These are phyloP conservation scores for Physeter macrocephalus DNA, from an alignment of 2,113 vertebrate species.

Conservation along the genomic window DNA sequence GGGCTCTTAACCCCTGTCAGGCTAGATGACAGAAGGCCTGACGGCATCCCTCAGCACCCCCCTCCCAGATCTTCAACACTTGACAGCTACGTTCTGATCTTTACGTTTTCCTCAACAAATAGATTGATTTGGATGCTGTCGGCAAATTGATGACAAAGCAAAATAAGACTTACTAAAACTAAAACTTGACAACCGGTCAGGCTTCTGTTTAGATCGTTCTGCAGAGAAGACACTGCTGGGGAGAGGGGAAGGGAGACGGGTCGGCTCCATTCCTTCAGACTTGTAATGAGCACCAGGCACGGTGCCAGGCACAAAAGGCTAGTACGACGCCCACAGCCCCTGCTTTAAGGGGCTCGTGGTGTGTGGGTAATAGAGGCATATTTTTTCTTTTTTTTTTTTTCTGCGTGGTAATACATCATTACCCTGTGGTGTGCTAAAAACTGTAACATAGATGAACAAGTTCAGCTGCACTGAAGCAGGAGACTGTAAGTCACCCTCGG, in stretches of 20 bases:
- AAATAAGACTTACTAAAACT: background rate
- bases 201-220: background rate
- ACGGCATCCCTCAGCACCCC: background rate
- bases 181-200: background rate
- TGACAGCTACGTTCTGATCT: background rate
- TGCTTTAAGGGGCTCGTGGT: background rate
- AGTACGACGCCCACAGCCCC: background rate
- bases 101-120: background rate
- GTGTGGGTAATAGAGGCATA: background rate
- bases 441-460: background rate
- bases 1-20: background rate
- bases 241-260: fast-evolving
- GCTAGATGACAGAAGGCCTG: background rate
- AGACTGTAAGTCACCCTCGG: background rate
- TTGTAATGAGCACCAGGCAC: background rate
- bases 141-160: background rate
- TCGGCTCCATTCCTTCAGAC: background rate
- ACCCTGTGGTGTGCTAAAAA: background rate
- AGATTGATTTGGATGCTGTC: background rate
- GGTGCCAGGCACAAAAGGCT: background rate
- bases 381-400: background rate
- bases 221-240: background rate
- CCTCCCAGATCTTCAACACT: background rate
- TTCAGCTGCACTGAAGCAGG: background rate
- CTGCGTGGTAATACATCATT: background rate